Percentiles rank a stretch among this genome's conserved stretches.
Evolutionary conservation across 2,888 invertebrate genomes (phyloP).

Genomic region (Drosophila longiperda): DNA sequence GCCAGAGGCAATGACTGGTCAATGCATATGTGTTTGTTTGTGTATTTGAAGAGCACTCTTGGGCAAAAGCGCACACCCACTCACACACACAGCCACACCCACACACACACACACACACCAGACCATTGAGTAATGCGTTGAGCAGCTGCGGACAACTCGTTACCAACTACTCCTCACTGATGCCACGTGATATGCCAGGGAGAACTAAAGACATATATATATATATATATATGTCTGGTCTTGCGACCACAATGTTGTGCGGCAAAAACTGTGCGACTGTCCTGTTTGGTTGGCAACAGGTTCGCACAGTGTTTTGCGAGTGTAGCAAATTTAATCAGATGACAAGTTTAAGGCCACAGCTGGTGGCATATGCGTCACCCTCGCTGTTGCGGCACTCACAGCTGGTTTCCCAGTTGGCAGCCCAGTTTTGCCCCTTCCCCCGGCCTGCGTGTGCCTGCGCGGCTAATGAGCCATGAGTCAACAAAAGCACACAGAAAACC

Average conservation of each 20-base stretch:
- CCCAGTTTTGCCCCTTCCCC: conserved; percentile 4
- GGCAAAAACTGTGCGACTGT: background rate
- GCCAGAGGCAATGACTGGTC: conserved; percentile 29
- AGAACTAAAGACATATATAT: background rate
- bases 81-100: no score
- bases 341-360: conserved; percentile 18
- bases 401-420: conserved; percentile 15
- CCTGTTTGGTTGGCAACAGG: conserved; percentile 15
- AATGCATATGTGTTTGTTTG: conserved; percentile 19
- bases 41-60: conserved; percentile 44
- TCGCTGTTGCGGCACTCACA: conserved; percentile 17
- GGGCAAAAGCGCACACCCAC: conserved; percentile 15
- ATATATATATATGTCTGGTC: background rate
- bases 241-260: background rate
- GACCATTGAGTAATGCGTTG: conserved; percentile 27
- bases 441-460: conserved; percentile 14
- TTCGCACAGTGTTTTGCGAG: background rate
- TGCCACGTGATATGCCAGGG: background rate
- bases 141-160: conserved; percentile 32
- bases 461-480: conserved; percentile 64
- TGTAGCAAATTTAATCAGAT: conserved; percentile 12
- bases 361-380: conserved; percentile 3
- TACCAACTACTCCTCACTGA: background rate
- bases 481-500: conserved; percentile 25
- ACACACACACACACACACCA: background rate